A percentile compares a stretch with the other conserved stretches of the same genome.
These are phyloP conservation scores for Peromyscus californicus DNA, from an alignment of 2,113 vertebrate genomes.

Conservation along the genomic window DNA sequence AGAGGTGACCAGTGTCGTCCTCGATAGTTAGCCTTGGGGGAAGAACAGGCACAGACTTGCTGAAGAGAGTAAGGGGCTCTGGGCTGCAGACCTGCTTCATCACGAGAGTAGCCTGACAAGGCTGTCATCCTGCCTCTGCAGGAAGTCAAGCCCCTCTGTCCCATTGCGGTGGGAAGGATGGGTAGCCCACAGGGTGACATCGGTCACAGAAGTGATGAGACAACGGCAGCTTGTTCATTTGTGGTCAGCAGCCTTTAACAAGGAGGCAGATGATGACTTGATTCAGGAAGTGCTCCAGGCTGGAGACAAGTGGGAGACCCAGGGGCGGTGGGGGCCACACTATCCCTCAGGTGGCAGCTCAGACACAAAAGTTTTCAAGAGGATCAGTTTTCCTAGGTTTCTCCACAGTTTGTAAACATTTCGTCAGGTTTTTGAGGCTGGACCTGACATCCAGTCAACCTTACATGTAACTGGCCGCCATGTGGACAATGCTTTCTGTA, in stretches of 20 bases:
- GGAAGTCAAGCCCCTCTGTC: neutral
- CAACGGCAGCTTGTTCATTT: neutral
- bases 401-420: neutral
- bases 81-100: neutral
- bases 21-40: too few species aligned
- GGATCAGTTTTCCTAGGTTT: neutral
- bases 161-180: neutral
- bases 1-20: neutral
- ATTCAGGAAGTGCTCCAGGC: rapidly evolving
- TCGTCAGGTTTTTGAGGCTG: neutral
- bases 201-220: neutral
- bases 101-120: too few species aligned
- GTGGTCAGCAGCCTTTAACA: too few species aligned
- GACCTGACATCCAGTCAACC: neutral
- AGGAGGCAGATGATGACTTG: neutral
- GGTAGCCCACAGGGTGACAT: neutral
- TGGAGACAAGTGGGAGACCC: neutral
- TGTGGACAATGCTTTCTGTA: neutral
- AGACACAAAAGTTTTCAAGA: neutral
- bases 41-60: neutral
- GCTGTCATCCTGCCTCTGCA: neutral
- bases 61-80: rapidly evolving
- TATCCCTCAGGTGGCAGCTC: neutral
- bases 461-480: rapidly evolving
- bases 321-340: neutral